phyloP scores from a whole-genome alignment of 2,113 vertebrate genomes.

The Lepus americanus region DNA sequence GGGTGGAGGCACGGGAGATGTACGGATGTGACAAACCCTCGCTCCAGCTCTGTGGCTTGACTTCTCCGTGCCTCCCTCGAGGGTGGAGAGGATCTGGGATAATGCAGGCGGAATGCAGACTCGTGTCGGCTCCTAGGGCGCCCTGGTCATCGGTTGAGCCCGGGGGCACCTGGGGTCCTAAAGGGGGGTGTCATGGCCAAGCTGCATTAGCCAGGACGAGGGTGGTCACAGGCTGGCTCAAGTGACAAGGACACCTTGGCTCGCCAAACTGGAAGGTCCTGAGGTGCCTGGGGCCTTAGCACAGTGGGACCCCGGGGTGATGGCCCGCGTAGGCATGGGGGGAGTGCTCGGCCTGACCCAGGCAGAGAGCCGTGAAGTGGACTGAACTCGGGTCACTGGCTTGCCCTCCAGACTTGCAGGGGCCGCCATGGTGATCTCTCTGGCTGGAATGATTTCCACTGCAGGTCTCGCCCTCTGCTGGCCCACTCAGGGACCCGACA shows the following conservation, averaged over 20 bases:
- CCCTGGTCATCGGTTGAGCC: not conserved
- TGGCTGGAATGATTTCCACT: not conserved
- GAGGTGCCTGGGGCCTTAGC: not conserved
- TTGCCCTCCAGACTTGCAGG: not conserved
- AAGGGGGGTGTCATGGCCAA: not conserved
- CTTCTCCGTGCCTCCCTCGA: not conserved
- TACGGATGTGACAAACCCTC: fast-evolving
- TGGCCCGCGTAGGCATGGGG: not conserved
- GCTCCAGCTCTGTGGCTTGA: not conserved
- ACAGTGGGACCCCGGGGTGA: not conserved
- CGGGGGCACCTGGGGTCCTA: not conserved
- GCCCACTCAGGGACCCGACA: not conserved
- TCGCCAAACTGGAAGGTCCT: not conserved
- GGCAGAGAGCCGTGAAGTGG: not conserved
- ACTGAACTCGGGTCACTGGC: not conserved
- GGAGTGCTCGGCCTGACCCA: not conserved
- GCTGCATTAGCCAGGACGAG: too few relatives aligned
- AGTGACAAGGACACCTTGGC: not conserved
- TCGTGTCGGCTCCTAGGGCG: not conserved
- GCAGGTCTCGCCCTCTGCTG: not conserved
- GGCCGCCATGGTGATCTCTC: not conserved
- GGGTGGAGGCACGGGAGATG: fast-evolving
- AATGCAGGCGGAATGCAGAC: not conserved
- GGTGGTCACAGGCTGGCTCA: not conserved
- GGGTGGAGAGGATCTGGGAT: not conserved